phyloP scores from a whole-genome alignment of 2,113 vertebrate species.

The Rhagologus leucostigma region DNA sequence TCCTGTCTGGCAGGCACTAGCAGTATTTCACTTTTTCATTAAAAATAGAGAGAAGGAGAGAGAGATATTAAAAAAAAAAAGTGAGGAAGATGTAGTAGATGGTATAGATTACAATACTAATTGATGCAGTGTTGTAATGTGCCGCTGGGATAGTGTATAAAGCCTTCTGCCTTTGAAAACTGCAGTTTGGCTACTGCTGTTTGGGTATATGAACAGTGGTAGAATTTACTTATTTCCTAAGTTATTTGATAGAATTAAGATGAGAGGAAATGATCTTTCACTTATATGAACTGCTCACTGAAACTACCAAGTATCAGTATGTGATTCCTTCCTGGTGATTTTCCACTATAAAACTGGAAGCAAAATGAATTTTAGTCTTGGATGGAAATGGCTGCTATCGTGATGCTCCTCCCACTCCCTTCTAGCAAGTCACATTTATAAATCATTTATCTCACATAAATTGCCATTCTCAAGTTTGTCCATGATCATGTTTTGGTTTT shows the following conservation, averaged over 20 bases:
- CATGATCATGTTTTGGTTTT: background rate
- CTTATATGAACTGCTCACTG: background rate
- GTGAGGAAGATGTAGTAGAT: background rate
- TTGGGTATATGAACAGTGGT: background rate
- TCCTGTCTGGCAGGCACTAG: slow-evolving; percentile 1
- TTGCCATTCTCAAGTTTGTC: background rate
- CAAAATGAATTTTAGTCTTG: background rate
- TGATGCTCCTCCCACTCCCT: background rate
- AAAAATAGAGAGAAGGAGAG: background rate
- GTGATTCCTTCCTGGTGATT: background rate
- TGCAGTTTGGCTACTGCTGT: background rate
- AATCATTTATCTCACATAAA: background rate
- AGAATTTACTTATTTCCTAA: background rate
- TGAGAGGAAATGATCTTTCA: background rate
- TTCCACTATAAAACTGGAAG: background rate
- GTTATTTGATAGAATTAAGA: background rate
- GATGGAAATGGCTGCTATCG: background rate
- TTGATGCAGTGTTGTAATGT: background rate
- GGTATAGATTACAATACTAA: background rate
- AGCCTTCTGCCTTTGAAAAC: background rate
- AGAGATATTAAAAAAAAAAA: background rate
- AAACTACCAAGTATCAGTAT: background rate
- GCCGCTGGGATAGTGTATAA: background rate
- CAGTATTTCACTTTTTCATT: slow-evolving; percentile 52
- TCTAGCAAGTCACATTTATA: background rate